Base-by-base conservation (phyloP, 2,797 vertebrate species). In the Fundulus diaphanus region DNA sequence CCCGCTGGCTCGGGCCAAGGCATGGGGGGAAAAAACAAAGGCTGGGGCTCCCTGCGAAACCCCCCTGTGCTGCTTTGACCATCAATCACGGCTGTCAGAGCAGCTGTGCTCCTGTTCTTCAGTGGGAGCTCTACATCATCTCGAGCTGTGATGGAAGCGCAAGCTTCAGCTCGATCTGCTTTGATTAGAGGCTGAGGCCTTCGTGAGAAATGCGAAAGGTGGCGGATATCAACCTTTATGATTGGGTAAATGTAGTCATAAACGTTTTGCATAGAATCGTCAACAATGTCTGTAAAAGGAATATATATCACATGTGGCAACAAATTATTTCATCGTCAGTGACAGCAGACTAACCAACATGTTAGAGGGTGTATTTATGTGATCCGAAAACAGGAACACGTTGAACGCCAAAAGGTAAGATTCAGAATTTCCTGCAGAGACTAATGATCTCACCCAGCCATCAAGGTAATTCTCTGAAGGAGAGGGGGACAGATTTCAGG, bases 71-170 rank as follows among this genome's bases (percentile, higher is more conserved):
- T 35, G 75, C 85, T 81, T 74, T 72, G 72, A 82, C 85, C 82
- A 93, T 95, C 93, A 90, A 93, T 95, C 92, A 93, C 2, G 37
- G 44, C 88, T 92, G 93, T 93, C 92, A 84, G 81, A 84, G 81
- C 85, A 87, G 86, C 90, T 90, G 90, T 79, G 85, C 86, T 70
- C 79, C 67, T 35, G 79, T 77, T 83, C 81, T 87, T 89, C 82
- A 79, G 83, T 79, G 77, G 75, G 74, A 84, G 85, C 89, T 79
- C 82, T 78, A 85, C 87, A 91, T 91, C 87, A 89, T 88, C 74
- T 69, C 0, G 67, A 74, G 70, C 74, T 79, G 79, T 88, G 90
- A 93, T 90, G 81, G 89, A 93, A 87, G 90, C 85, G 56, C 71
- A 22, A 63, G 78, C 76, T 81, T 85, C 49, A 76, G 82, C 75